A percentile compares a stretch with the other conserved stretches of the same genome.
Conservation (phyloP, 2,888 invertebrate species). For the Sminthurides aquaticus region DNA sequence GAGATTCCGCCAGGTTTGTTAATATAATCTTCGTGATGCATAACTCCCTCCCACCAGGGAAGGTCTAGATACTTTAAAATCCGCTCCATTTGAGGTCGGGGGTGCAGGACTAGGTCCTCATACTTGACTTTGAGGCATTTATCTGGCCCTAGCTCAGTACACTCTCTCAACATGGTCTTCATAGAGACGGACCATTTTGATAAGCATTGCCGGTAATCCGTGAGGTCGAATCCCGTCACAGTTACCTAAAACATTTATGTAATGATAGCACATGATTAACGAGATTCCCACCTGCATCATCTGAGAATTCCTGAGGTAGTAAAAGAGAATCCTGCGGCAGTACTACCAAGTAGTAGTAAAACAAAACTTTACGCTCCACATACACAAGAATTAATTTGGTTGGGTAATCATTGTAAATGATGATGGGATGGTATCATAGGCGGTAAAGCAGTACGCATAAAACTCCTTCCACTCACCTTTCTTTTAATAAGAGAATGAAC, state of each 20-base stretch:
- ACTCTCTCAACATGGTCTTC: slow-evolving; percentile 88
- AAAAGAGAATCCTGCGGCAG: too few species aligned
- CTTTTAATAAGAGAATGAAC: slow-evolving; percentile 97
- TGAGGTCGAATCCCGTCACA: slow-evolving; percentile 89
- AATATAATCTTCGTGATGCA: slow-evolving; percentile 95
- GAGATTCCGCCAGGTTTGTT: slow-evolving; percentile 91
- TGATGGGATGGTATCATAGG: too few species aligned
- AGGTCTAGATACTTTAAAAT: slow-evolving; percentile 82
- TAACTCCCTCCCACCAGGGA: slow-evolving; percentile 89
- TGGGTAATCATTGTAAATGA: too few species aligned
- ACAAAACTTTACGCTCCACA: neutral
- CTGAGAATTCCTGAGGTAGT: too few species aligned
- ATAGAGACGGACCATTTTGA: slow-evolving; percentile 95
- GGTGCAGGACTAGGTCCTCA: slow-evolving; percentile 93
- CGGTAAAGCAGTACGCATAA: too few species aligned
- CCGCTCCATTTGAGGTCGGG: slow-evolving; percentile 75
- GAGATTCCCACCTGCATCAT: neutral
- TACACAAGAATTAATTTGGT: too few species aligned
- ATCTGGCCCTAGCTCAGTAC: slow-evolving; percentile 59
- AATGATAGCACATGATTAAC: slow-evolving; percentile 12
- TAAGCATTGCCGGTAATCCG: slow-evolving; percentile 87
- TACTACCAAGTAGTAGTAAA: too few species aligned
- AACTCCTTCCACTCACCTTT: too few species aligned
- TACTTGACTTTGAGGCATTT: slow-evolving; percentile 74
- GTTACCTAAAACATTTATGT: slow-evolving; percentile 54